Evolutionary conservation across 2,888 invertebrate species (phyloP), one percentile per base, ranked within the genome.

Genomic region (Xanthostigma xanthostigma): DNA sequence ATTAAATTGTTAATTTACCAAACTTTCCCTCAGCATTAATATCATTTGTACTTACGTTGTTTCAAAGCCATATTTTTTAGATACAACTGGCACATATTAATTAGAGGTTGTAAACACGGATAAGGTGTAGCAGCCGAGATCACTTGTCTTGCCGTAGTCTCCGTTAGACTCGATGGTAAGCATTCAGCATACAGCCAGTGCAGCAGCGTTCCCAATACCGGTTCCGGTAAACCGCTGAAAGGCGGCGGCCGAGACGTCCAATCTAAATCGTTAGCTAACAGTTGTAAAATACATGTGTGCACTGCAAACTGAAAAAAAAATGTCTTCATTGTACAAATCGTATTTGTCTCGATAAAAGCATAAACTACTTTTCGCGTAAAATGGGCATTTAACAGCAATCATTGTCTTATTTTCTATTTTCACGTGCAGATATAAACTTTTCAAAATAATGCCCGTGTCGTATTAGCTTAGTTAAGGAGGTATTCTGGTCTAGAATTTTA

Each of bases 131-230:
- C 65, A 40, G 67, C 66, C 50, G 66, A 63, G 17, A 79, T 70
- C 50, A 79, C 73, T 54, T 72, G 71, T 48, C 70, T 67, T 27
- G 78, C 79, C 8, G 75, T 72, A 33, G 71, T 69, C 59, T 77
- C 77, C 11, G 72, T 71, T 55, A 81, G 62, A 48, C 72, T 73
- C 14, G 70, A 63, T 36, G 80, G 76, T 56, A 81, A 64, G 55
- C 78, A 76, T 60, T 81, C 79, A 1, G 78, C 71, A 58, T 81
- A 81, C 34, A 81, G 62, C 64, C 73, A 81, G 62, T 80, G 75
- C 17, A 81, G 62, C 27, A 77, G 71, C 9, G 76, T 74, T 44
- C 71, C 70, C 39, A 81, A 58, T n/a, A 79, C 76, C 57, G 75
- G 76, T 53, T 76, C 75, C 2, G 75, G 73, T 42, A 79, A 62